Base-by-base conservation (phyloP, 2,113 vertebrate genomes). In the Aplodontia rufa region DNA sequence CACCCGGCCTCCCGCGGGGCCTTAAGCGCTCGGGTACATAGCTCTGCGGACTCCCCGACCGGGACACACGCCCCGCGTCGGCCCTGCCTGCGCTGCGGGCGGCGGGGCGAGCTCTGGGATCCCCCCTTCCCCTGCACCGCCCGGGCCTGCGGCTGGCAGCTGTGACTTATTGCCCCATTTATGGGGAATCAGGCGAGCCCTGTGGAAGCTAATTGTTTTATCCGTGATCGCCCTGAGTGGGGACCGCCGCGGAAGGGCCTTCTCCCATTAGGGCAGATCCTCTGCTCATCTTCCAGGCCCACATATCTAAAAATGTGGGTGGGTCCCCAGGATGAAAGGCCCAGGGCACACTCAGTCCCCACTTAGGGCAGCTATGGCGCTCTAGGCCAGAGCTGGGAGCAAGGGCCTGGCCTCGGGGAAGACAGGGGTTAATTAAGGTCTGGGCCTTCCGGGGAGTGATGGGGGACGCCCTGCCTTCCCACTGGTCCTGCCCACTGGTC, bases 341-440 rank as follows among this genome's bases (percentile, higher is more conserved):
- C 40, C 30, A 6, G 66, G 47, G 83, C 47, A 28, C 80, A 30
- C 71, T 45, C 86, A 24, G 72, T 60, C 47, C 81, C 47, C 47
- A 68, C 64, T 80, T 35, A 49, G 91, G 55, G 74, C 64, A 47
- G 64, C 60, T 88, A 47, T 47, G 32, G 10, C 9, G 8, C 42
- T 12, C 51, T 30, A 28, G 66, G 79, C 72, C 87, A 74, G 91
- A 80, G 47, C 84, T 75, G 83, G 51, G 60, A 83, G 80, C 69
- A 82, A n/a, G 51, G 78, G 90, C 76, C 81, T 55, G 83, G 79
- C 69, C 49, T 5, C 14, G 51, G 76, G 78, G 60, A 92, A 84
- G 40, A 60, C 16, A 55, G 12, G 95, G 91, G 83, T 95, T 95
- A 82, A 95, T 97, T 92, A 92, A 88, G 86, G 94, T 90, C 74